Evolutionary conservation across 2,888 invertebrate species (phyloP).

Genomic region (Eulithis prunata): DNA sequence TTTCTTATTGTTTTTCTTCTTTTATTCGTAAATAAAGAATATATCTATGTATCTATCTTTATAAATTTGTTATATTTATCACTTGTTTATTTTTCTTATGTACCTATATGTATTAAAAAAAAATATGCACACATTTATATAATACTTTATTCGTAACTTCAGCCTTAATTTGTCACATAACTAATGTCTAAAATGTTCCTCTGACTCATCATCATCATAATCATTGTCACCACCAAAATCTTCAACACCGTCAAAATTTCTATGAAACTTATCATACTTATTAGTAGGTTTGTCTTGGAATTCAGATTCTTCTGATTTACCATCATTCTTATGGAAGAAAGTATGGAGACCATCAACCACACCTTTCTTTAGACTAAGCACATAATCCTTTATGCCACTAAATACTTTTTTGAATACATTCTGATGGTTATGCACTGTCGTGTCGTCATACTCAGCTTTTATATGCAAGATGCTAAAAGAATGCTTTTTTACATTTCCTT

Average conservation of each 20-base stretch:
- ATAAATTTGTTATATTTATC: too few relatives aligned
- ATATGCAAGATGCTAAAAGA: constrained; percentile 52
- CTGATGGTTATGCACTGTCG: constrained; percentile 12
- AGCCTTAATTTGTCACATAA: not conserved
- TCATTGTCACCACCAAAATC: constrained; percentile 14
- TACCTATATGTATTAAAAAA: too few relatives aligned
- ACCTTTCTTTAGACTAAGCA: constrained; percentile 50
- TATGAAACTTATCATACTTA: constrained; percentile 18
- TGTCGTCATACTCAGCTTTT: constrained; percentile 51
- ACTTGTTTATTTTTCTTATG: too few relatives aligned
- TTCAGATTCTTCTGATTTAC: constrained; percentile 10
- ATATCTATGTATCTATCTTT: too few relatives aligned
- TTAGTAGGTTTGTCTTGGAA: constrained; percentile 9
- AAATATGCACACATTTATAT: too few relatives aligned
- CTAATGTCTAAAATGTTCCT: constrained; percentile 19
- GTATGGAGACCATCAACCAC: constrained; percentile 53
- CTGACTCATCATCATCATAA: constrained; percentile 19
- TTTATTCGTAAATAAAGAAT: too few relatives aligned
- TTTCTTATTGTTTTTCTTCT: too few relatives aligned
- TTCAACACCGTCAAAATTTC: constrained; percentile 16
- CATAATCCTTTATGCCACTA: constrained; percentile 51
- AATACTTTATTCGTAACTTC: not conserved
- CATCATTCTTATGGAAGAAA: constrained; percentile 48
- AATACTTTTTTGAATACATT: constrained; percentile 37
- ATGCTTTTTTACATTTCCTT: constrained; percentile 25